Percentiles rank a stretch among this genome's conserved stretches.
phyloP scores from a whole-genome alignment of 2,888 invertebrate genomes.

The Drosophila silvestris region DNA sequence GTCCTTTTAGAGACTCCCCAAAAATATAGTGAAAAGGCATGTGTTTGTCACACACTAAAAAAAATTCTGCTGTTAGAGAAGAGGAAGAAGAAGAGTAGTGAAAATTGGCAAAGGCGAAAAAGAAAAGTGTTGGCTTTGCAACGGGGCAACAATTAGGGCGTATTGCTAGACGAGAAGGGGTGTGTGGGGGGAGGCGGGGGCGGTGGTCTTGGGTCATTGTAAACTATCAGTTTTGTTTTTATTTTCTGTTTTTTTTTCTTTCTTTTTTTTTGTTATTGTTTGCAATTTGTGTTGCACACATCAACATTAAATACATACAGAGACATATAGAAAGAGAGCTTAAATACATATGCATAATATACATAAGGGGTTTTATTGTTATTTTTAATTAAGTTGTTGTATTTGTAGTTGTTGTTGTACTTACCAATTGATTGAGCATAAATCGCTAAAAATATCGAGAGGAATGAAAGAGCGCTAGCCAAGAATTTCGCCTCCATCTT shows the following conservation, averaged over 20 bases:
- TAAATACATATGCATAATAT: constrained; percentile 34
- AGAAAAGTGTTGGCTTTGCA: constrained; percentile 35
- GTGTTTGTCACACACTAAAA: constrained; percentile 9
- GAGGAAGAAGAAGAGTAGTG: constrained; percentile 7
- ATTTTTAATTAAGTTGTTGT: constrained; percentile 16
- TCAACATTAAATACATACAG: constrained; percentile 21
- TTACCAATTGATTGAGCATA: constrained; percentile 84
- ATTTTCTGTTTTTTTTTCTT: constrained; percentile 3
- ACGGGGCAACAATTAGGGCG: constrained; percentile 47
- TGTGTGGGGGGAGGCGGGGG: not conserved
- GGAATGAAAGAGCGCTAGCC: constrained; percentile 85
- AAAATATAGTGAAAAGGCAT: not conserved
- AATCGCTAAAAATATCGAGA: constrained; percentile 85
- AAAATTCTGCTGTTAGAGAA: constrained; percentile 27
- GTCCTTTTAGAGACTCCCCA: not conserved
- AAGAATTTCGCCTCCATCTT: constrained; percentile 85
- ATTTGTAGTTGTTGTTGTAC: constrained; percentile 56
- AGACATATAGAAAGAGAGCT: constrained; percentile 43
- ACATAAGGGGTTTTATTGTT: constrained; percentile 12
- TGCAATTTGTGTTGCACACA: constrained; percentile 54
- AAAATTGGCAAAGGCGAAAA: constrained; percentile 17
- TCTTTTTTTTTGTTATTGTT: constrained; percentile 48
- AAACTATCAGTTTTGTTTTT: constrained; percentile 26
- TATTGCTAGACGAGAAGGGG: not conserved
- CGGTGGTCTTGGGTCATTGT: constrained; percentile 11